phyloP scores from a whole-genome alignment of 2,113 vertebrate species.

The Larimichthys polyactis region DNA sequence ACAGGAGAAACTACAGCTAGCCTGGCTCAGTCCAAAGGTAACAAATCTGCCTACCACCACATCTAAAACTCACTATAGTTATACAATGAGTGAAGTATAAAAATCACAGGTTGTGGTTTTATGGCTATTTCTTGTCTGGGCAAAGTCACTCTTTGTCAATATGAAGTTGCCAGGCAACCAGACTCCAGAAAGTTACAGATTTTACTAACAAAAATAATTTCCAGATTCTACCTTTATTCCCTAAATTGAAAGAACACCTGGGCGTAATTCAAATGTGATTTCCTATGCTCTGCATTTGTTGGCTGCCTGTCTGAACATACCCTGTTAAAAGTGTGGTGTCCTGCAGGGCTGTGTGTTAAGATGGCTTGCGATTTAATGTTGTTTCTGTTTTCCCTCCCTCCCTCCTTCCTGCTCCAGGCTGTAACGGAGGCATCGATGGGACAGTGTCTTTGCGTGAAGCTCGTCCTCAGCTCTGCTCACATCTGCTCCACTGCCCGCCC shows the following conservation, averaged over 20 bases:
- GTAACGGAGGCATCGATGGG: conserved; percentile 83
- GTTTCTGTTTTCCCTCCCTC: conserved; percentile 73
- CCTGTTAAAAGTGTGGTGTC: conserved; percentile 44
- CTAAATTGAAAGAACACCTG: neutral
- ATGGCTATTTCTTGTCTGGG: neutral
- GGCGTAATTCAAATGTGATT: neutral
- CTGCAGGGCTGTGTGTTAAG: conserved; percentile 48
- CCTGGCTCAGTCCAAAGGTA: neutral
- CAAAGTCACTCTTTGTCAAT: neutral
- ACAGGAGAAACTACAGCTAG: neutral
- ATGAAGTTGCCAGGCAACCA: neutral
- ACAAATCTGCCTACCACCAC: neutral
- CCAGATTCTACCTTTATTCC: neutral
- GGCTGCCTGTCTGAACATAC: conserved; percentile 13
- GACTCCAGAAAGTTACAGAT: neutral
- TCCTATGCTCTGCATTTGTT: conserved; percentile 16
- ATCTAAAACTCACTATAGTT: neutral
- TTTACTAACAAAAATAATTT: neutral
- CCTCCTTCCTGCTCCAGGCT: conserved; percentile 87
- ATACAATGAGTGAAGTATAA: neutral
- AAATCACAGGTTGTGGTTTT: neutral
- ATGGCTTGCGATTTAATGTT: conserved; percentile 56
- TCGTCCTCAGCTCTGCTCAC: conserved; percentile 75
- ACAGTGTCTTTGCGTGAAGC: conserved; percentile 83
- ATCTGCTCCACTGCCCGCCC: conserved; percentile 70